Conservation (phyloP, 2,888 invertebrate species). For the Rhagonycha fulva region DNA sequence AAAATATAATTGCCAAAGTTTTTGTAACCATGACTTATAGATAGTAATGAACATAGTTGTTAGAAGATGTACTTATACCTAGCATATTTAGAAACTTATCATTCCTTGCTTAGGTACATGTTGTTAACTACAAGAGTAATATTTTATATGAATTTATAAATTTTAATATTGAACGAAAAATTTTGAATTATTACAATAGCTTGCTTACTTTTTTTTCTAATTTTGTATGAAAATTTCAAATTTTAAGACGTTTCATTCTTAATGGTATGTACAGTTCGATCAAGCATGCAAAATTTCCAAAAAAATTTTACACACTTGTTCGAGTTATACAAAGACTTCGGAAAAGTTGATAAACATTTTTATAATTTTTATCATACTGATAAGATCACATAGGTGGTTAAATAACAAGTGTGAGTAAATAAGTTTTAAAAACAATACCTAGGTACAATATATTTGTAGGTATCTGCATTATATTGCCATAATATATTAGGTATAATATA, state of each 20-base stretch:
- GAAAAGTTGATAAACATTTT: background rate
- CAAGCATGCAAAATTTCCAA: background rate
- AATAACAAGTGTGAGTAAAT: background rate
- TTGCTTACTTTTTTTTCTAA: conserved; percentile 3
- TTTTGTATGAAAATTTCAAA: background rate
- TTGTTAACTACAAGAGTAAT: conserved; percentile 29
- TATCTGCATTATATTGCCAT: background rate
- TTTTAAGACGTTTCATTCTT: background rate
- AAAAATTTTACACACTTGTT: background rate
- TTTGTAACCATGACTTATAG: conserved; percentile 43
- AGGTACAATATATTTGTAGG: background rate
- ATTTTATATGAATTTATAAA: conserved; percentile 28
- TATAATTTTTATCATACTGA: background rate
- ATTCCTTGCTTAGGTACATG: conserved; percentile 62
- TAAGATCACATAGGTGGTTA: background rate
- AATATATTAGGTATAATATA: background rate
- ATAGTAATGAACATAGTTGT: conserved; percentile 35
- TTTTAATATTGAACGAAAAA: conserved; percentile 19
- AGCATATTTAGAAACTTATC: conserved; percentile 67
- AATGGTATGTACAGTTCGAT: background rate
- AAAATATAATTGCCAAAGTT: conserved; percentile 22
- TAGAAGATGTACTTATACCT: conserved; percentile 53
- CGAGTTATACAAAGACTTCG: background rate
- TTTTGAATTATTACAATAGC: conserved; percentile 5
- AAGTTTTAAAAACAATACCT: background rate